Base-by-base conservation (phyloP, 1,140 invertebrate species). In the Eumaeus atala region DNA sequence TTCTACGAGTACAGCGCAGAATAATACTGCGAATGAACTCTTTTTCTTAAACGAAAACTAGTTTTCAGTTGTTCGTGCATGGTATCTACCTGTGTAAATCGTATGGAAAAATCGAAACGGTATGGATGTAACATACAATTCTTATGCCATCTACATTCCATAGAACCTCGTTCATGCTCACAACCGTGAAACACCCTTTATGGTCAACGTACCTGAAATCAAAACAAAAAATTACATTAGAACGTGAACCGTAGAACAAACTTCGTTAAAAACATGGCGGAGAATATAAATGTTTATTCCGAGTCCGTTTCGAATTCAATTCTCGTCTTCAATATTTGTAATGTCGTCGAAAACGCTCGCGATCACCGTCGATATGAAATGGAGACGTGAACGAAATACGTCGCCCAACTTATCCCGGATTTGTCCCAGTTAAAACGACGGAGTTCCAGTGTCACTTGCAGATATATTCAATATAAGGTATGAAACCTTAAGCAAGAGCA, bases 301-400 rank as follows among this genome's bases (percentile, higher is more conserved):
- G 40, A 58, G 44, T 48, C 34, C 38, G 44, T 28, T 47, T 4
- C 11, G 42, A 58, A 58, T 58, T 51, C 56, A 58, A 58, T 58
- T 67, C 51, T 53, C 59, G 51, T 34, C 36, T 44, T 52, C 61
- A 67, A 70, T 70, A 65, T 70, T 67, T 67, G 68, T 62, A 56
- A 65, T 59, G 59, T 70, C 59, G 58, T 54, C 56, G 58, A 53
- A 33, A 56, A 36, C 53, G 59, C 33, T 44, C 35, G 51, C 55
- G 58, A 62, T 59, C 49, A 54, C 49, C 54, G 48, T 9, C 33
- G 59, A 69, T 66, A 66, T 63, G 66, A 66, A 59, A 61, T 48
- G 28, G 44, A 61, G 61, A 68, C 63, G 63, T 61, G 64, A 48
- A 54, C 55, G 56, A 54, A 63, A 61, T 63, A 61, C 64, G 21